phyloP scores from a whole-genome alignment of 2,888 invertebrate genomes.

The Trachelus iudaicus region DNA sequence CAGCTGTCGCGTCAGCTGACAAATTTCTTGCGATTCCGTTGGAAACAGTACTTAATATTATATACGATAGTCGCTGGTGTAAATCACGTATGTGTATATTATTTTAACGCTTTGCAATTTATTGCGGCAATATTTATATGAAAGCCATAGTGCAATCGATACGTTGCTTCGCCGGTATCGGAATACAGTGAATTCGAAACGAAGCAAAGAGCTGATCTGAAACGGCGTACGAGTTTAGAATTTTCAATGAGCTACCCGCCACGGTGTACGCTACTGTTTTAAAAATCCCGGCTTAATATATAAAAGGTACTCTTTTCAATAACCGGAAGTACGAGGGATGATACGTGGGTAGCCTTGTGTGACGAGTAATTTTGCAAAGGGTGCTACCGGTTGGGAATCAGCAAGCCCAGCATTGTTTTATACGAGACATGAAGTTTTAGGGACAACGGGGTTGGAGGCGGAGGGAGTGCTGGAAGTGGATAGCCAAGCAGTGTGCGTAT shows the following conservation, averaged over 20 bases:
- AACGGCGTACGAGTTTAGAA: background rate
- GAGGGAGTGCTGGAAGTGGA: background rate
- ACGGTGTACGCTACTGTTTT: background rate
- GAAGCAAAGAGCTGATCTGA: background rate
- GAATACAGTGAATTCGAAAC: background rate
- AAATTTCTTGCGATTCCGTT: constrained; percentile 30
- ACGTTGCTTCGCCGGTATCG: background rate
- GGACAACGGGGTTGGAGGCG: background rate
- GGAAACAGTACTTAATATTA: background rate
- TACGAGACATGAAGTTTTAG: constrained; percentile 18
- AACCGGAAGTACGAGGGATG: background rate
- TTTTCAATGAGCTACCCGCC: background rate
- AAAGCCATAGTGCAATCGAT: background rate
- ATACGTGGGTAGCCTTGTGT: background rate
- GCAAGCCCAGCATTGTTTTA: constrained; percentile 23
- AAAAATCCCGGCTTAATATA: background rate
- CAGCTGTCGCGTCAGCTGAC: constrained; percentile 51
- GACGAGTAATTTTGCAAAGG: constrained; percentile 9
- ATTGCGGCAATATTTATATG: background rate
- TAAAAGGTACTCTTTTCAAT: constrained; percentile 5
- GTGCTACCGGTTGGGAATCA: background rate
- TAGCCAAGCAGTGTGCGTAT: background rate
- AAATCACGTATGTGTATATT: background rate
- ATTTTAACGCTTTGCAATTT: background rate
- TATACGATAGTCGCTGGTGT: background rate